Conservation (phyloP, 2,888 invertebrate species). For the Caenorhabditis uteleia region DNA sequence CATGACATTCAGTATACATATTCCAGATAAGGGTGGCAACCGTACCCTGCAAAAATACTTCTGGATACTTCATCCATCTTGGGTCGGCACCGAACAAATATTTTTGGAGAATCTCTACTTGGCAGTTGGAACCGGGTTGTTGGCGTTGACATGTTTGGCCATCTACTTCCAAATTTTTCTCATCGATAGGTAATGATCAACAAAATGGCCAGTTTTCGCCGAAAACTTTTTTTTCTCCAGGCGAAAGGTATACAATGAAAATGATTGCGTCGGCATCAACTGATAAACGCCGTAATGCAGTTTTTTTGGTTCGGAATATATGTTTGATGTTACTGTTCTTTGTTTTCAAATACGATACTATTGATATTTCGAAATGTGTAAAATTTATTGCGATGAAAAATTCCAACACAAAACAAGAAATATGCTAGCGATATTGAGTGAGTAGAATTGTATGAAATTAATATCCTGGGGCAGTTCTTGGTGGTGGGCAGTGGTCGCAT, state of each 20-base stretch:
- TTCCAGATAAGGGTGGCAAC: not conserved
- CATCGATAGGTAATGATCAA: slow-evolving; percentile 10
- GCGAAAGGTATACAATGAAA: too few relatives aligned
- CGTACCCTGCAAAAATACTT: slow-evolving; percentile 31
- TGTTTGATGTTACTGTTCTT: slow-evolving; percentile 1
- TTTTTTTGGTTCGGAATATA: too few relatives aligned
- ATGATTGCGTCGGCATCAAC: too few relatives aligned
- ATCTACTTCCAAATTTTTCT: slow-evolving; percentile 22
- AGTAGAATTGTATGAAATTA: slow-evolving; percentile 14
- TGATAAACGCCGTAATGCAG: too few relatives aligned
- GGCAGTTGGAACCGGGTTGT: slow-evolving; percentile 19
- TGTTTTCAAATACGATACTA: not conserved
- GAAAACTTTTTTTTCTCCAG: too few relatives aligned
- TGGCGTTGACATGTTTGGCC: slow-evolving; percentile 4
- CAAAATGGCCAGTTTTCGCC: too few relatives aligned
- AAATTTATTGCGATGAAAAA: slow-evolving; percentile 14
- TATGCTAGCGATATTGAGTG: not conserved
- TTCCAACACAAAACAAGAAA: slow-evolving; percentile 10
- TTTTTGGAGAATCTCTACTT: slow-evolving; percentile 29
- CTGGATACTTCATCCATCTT: slow-evolving; percentile 32
- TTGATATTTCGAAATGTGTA: not conserved
- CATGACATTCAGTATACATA: not conserved
- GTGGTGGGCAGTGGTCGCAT: slow-evolving; percentile 50
- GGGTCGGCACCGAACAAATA: slow-evolving; percentile 27
- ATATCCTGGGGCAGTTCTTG: slow-evolving; percentile 56